Evolutionary conservation across 1,140 invertebrate genomes (phyloP), one percentile per base, ranked within the genome.

Genomic region (Neodiprion pinetum): DNA sequence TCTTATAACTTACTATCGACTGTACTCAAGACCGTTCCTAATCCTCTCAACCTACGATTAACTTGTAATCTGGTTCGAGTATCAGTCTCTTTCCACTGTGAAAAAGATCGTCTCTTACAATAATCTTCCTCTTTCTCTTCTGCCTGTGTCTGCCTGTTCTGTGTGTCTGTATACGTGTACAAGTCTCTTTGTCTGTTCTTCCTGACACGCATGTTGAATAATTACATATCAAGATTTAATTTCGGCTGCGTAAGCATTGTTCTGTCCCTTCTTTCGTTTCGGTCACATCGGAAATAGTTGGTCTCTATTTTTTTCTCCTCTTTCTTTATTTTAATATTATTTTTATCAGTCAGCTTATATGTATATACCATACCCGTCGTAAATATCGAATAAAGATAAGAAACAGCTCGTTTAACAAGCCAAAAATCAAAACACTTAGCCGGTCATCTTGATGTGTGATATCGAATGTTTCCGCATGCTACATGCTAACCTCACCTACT

Each of bases 161-260:
- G 28, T 40, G 28, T 40, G 28, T 40, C 28, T 40, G 28, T 40
- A 40, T 40, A 21, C 17, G 28, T 40, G 28, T 40, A 40, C 5
- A 40, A 3, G 28, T 5, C 1, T 40, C 28, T 40, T 5, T 40
- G 28, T 40, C 28, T 40, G 28, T 40, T 40, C 28, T 40, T 40
- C 5, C 28, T 79, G 78, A 72, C n/a, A 9, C 9, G 53, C 53
- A 61, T 61, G 53, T 14, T 14, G 11, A 17, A 61, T 61, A 7
- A 72, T 76, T 72, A 70, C 74, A 74, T 76, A 79, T 79, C 78
- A 76, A 79, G 78, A 79, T 78, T 74, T 78, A 48, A 50, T 71
- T 71, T n/a, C 47, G 23, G 12, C 12, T 12, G 28, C 11, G 14
- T 5, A 70, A 70, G 12, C 14, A 70, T 17, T 21, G 65, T 74